Evolutionary conservation across 1,140 invertebrate species (phyloP).

Genomic region (Steinernema khuongi): DNA sequence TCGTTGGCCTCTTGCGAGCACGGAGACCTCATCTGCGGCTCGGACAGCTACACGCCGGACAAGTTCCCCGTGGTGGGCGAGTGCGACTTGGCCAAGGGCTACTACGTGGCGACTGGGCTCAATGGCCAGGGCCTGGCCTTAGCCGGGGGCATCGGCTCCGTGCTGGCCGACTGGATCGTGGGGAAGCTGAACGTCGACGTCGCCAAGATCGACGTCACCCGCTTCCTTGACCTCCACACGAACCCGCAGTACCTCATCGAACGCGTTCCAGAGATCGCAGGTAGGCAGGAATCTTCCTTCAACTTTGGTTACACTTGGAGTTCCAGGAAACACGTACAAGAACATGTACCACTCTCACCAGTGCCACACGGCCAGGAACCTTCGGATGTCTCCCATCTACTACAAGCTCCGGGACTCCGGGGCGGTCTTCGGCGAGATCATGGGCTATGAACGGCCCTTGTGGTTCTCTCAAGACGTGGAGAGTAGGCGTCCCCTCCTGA

Average conservation of each 20-base stretch:
- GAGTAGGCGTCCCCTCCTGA: conserved; percentile 22
- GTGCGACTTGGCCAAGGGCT: conserved; percentile 76
- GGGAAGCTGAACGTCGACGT: conserved; percentile 75
- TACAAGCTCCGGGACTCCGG: conserved; percentile 81
- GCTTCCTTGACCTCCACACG: conserved; percentile 90
- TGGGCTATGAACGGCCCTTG: conserved; percentile 92
- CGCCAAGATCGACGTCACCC: conserved; percentile 81
- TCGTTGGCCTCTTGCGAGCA: conserved; percentile 67
- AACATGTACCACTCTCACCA: conserved; percentile 70
- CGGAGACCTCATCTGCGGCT: conserved; percentile 75
- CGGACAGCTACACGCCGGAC: conserved; percentile 85
- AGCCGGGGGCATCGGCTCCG: conserved; percentile 83
- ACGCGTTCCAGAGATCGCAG: conserved; percentile 84
- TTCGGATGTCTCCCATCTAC: conserved; percentile 92
- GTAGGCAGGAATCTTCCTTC: conserved; percentile 65
- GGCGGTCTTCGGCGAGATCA: conserved; percentile 93
- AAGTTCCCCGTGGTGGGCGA: conserved; percentile 72
- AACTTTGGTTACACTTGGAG: conserved; percentile 26
- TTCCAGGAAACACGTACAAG: conserved; percentile 53
- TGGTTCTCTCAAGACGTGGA: conserved; percentile 73
- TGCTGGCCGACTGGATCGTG: conserved; percentile 80
- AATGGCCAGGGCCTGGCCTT: conserved; percentile 86
- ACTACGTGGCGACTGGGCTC: conserved; percentile 89
- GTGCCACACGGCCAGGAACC: conserved; percentile 78
- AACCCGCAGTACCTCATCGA: conserved; percentile 88